Evolutionary conservation across 2,797 vertebrate species (phyloP), one percentile per base, ranked within the genome.

Genomic region (Centroberyx gerrardi): DNA sequence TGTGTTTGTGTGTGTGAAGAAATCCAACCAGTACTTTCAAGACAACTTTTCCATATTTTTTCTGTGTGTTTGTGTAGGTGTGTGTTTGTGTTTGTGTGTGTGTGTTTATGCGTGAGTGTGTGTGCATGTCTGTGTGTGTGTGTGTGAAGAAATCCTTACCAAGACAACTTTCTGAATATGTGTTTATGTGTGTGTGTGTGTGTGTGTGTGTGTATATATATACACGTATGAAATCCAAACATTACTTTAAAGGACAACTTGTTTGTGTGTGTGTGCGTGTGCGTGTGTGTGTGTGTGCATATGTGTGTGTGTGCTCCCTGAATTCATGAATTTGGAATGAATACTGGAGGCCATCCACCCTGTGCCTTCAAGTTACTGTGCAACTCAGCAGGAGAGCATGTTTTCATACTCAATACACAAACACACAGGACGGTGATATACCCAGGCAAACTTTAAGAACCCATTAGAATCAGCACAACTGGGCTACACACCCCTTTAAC

Each of bases 251-350:
- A 55, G 9, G 5, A 29, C 54, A n/a, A 7, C 5, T 66, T 46
- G 15, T 14, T 53, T 8, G 13, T 58, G 44, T 31, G 5, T 63
- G 18, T 29, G 27, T 13, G 28, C 22, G 28, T 60, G 10, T 31
- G 10, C 52, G 38, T 40, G 38, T 40, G 38, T 40, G 38, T 40
- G 38, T 40, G 40, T 44, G 40, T 44, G 38, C 9, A 5, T 40
- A 9, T 9, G 9, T 44, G 42, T 10, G 9, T 44, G 13, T 44
- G 42, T 8, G 3, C 44, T 22, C 15, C 2, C 49, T 27, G 55
- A 78, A 82, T 77, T 81, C 27, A 62, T 83, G 62, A 84, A 85
- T 82, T 74, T 5, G 44, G 48, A 84, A 72, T 70, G 36, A 83
- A 42, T 0, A 31, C 52, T 44, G 36, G n/a, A 86, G 72, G 46